These are phyloP conservation scores for Thinocorus orbignyianus DNA, from an alignment of 2,113 vertebrate genomes.

Conservation along the genomic window DNA sequence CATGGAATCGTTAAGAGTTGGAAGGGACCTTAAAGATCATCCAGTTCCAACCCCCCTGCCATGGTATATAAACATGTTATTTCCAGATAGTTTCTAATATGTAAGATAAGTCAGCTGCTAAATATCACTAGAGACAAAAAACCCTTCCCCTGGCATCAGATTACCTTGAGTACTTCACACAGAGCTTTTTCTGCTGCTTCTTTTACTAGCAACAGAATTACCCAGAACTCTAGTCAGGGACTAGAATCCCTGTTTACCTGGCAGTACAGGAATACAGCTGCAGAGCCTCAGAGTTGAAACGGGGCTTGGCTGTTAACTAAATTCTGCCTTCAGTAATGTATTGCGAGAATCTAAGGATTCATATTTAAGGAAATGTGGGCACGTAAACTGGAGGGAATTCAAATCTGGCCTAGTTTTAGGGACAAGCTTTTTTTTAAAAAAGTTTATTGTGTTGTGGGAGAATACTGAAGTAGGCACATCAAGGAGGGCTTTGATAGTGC, in stretches of 20 bases:
- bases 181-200: neutral
- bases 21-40: too few species aligned
- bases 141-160: neutral
- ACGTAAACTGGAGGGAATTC: neutral
- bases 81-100: neutral
- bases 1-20: too few species aligned
- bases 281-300: neutral
- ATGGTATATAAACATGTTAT: too few species aligned
- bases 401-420: neutral
- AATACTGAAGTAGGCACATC: neutral
- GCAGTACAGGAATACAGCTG: neutral
- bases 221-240: neutral
- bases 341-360: neutral
- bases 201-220: neutral
- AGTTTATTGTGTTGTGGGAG: neutral
- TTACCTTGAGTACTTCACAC: neutral
- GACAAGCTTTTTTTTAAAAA: neutral
- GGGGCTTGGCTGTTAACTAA: neutral
- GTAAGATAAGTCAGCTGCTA: neutral
- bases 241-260: neutral
- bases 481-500: neutral
- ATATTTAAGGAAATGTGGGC: neutral
- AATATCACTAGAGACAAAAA: neutral
- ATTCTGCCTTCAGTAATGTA: neutral
- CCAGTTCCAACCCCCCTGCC: too few species aligned